Percentiles rank a stretch among this genome's conserved stretches.
These are phyloP conservation scores for Heliothis subflexa DNA, from an alignment of 1,140 invertebrate species.

Conservation along the genomic window DNA sequence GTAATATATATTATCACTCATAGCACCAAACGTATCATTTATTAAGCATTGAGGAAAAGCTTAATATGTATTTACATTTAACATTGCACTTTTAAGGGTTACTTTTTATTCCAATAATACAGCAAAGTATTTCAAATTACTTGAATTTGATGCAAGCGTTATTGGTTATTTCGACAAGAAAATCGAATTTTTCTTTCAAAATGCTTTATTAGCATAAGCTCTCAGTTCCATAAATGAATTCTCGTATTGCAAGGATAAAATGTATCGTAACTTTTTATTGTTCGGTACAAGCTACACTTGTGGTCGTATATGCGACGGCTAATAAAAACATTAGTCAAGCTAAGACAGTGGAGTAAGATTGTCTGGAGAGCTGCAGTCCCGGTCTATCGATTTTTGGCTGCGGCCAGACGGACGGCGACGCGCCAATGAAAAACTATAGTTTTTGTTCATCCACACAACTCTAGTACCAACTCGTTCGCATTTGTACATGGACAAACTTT, in stretches of 20 bases:
- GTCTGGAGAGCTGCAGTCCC: conserved; percentile 52
- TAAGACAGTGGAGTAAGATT: conserved; percentile 44
- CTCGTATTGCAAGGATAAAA: background rate
- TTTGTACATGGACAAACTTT: conserved; percentile 50
- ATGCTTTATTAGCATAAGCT: no score
- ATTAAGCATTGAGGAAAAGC: no score
- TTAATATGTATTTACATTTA: no score
- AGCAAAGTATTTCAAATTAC: no score
- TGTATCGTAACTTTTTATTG: conserved; percentile 2
- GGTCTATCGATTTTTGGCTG: conserved; percentile 71
- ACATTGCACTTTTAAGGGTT: no score
- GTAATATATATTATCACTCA: no score
- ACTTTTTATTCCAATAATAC: no score
- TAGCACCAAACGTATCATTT: no score
- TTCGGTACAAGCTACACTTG: background rate
- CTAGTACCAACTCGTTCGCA: conserved; percentile 55
- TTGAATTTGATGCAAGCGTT: no score
- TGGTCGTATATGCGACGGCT: background rate
- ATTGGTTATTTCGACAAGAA: no score
- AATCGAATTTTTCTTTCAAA: no score
- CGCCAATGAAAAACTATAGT: conserved; percentile 78
- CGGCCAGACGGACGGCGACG: conserved; percentile 75
- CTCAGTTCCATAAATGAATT: no score
- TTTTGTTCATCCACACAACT: conserved; percentile 68
- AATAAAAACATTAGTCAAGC: conserved; percentile 45